Conservation (phyloP, 2,888 invertebrate genomes). For the Rhabditoides inermis region DNA sequence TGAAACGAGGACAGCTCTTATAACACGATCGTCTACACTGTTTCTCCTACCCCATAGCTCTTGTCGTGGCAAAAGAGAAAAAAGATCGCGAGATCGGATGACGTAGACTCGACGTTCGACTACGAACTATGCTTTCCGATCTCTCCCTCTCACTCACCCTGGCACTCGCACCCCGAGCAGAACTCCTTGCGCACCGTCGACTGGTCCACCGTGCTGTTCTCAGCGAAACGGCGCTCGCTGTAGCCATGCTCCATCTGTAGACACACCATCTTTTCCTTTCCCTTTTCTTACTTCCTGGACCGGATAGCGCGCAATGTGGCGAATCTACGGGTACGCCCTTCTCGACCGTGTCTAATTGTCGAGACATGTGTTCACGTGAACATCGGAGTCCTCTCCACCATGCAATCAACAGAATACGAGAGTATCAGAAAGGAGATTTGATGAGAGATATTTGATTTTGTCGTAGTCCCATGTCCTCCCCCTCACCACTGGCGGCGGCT, state of each 20-base stretch:
- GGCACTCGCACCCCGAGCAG: conserved; percentile 45
- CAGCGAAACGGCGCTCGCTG: conserved; percentile 20
- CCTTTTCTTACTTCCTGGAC: not conserved
- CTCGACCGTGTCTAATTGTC: no score
- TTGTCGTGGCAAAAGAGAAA: not conserved
- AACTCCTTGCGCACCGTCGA: conserved; percentile 21
- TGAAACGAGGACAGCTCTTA: conserved; percentile 1
- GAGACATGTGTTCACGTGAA: no score
- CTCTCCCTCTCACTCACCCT: no score
- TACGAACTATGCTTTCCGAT: no score
- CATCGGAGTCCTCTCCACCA: no score
- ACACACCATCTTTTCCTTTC: not conserved
- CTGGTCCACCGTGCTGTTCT: conserved; percentile 13
- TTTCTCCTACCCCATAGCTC: not conserved
- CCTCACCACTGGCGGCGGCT: conserved; percentile 13
- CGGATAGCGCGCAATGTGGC: no score
- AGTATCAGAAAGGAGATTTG: not conserved
- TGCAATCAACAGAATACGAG: no score
- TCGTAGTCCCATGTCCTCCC: no score
- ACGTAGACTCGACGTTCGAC: no score
- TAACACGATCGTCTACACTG: not conserved
- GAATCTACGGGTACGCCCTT: no score
- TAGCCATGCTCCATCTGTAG: conserved; percentile 26
- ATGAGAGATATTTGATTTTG: not conserved
- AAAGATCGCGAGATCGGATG: not conserved